Evolutionary conservation across 1,140 invertebrate species (phyloP).

Genomic region (Cotesia chilonis): DNA sequence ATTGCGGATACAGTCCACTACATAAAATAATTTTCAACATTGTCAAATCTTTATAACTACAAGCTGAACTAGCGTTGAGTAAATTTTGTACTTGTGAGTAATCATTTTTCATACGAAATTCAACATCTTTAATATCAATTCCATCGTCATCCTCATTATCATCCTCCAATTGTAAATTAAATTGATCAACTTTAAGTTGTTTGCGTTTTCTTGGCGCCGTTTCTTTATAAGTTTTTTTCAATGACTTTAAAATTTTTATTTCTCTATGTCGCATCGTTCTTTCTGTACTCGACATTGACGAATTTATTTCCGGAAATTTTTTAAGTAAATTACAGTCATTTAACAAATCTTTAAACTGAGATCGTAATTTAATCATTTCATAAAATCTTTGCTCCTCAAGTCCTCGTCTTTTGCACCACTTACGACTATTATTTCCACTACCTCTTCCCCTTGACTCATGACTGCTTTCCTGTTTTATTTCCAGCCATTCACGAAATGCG

Average conservation of each 20-base stretch:
- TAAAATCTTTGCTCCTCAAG: conserved; percentile 97
- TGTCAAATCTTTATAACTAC: conserved; percentile 83
- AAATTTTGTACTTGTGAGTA: conserved; percentile 75
- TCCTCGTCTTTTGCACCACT: conserved; percentile 88
- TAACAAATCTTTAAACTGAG: conserved; percentile 88
- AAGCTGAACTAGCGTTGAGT: conserved; percentile 75
- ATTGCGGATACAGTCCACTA: conserved; percentile 92
- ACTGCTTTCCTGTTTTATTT: conserved; percentile 71
- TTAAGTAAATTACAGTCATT: conserved; percentile 78
- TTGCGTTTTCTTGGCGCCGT: conserved; percentile 77
- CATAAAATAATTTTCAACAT: conserved; percentile 90
- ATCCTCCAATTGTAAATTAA: conserved; percentile 67
- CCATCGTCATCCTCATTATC: conserved; percentile 68
- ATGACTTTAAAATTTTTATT: conserved; percentile 81
- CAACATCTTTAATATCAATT: conserved; percentile 90
- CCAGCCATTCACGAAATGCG: conserved; percentile 89
- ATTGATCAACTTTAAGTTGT: conserved; percentile 73
- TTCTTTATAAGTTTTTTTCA: conserved; percentile 75
- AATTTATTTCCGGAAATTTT: conserved; percentile 63
- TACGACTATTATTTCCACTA: conserved; percentile 67
- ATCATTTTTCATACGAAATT: conserved; percentile 84
- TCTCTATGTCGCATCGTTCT: conserved; percentile 85
- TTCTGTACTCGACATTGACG: conserved; percentile 77
- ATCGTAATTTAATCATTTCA: conserved; percentile 91
- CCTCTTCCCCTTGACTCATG: conserved; percentile 52